Evolutionary conservation across 2,797 vertebrate species (phyloP).

Genomic region (Avahi laniger): DNA sequence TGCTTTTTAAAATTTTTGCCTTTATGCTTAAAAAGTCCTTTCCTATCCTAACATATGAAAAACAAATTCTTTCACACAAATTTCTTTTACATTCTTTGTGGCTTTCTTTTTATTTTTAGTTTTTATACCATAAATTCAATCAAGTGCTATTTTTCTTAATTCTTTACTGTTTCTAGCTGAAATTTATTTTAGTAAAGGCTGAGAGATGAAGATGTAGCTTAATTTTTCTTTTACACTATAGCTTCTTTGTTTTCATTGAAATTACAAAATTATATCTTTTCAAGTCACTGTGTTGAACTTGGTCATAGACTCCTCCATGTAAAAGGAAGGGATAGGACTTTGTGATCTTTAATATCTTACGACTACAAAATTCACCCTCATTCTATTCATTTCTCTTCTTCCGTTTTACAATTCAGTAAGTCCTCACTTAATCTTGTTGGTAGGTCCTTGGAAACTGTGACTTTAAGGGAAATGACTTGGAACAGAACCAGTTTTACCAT

Average conservation of each 20-base stretch:
- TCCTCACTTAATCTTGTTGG: not conserved
- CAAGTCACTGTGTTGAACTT: not conserved
- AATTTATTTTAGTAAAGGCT: constrained; percentile 8
- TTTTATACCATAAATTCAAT: too few species aligned
- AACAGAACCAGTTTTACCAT: not conserved
- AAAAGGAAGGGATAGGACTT: not conserved
- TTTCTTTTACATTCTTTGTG: not conserved
- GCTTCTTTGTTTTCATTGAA: not conserved
- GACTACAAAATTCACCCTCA: not conserved
- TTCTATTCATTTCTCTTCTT: not conserved
- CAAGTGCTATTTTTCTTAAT: not conserved
- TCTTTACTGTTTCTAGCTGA: not conserved
- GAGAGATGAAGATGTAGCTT: not conserved
- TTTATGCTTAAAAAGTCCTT: not conserved
- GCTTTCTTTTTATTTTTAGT: not conserved
- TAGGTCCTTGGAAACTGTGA: not conserved
- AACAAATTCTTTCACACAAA: not conserved
- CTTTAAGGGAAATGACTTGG: not conserved
- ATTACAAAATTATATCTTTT: not conserved
- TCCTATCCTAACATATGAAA: not conserved
- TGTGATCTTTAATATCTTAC: not conserved
- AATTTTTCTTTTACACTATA: not conserved
- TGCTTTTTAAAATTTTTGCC: not conserved
- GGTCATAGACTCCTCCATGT: not conserved
- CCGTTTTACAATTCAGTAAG: not conserved